Evolutionary conservation across 2,888 invertebrate species (phyloP), one percentile per base, ranked within the genome.

Genomic region (Synergus laeviventris): DNA sequence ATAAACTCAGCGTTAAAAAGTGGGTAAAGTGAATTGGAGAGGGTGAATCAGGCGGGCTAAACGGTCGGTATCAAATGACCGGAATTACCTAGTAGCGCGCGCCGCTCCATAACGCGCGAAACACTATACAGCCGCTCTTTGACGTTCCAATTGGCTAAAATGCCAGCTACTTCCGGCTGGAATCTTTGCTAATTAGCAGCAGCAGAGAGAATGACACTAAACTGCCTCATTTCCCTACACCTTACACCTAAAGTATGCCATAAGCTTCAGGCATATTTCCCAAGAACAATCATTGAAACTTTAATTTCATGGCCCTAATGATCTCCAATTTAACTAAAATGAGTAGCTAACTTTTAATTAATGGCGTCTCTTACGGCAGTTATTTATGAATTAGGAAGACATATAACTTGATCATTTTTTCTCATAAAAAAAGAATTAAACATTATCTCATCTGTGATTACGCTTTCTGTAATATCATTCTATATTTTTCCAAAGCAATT

Each of bases 171-270:
- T 83, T 83, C 79, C 83, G 79, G 75, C 80, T 76, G 74, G 81
- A 84, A 84, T 84, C 84, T 86, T 85, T 81, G 81, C 81, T 86
- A 86, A 86, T 86, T 86, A 84, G 81, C 78, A 74, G 49, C 56
- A 78, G 76, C 77, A 64, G 42, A 60, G 74, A 16, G 66, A 73
- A 60, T 61, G 64, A 80, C 70, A 64, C 38, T 14, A 18, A 59
- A 56, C 73, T 59, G 36, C 39, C 18, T 42, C 56, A 56, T 56
- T 54, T 73, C 14, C 73, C 18, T n/a, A 31, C 73, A 73, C 54
- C 45, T 59, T 18, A 59, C 1, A 3, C 31, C 21, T 56, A 16
- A 11, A 59, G 16, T 14, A 21, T 49, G 49, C 49, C 8, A 49
- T 49, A 49, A n/a, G 49, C 49, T 9, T 18, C 2, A 8, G 49